These are phyloP conservation scores for Sparus aurata DNA, from an alignment of 2,797 vertebrate species.

Conservation along the genomic window DNA sequence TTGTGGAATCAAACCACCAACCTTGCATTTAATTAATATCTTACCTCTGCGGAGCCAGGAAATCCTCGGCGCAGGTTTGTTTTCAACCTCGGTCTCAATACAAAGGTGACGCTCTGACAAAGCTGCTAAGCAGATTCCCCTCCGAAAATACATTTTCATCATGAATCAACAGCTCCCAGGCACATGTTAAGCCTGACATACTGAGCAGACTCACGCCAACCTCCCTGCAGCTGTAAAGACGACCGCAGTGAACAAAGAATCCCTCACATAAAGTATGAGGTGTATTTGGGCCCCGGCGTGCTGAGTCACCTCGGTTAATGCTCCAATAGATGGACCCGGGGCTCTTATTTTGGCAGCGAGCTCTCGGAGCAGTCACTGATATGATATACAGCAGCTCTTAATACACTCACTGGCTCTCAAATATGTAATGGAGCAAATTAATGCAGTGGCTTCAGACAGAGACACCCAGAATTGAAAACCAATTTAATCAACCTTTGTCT, in stretches of 20 bases:
- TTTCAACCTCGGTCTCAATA: background rate
- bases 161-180: slow-evolving; percentile 20
- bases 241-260: slow-evolving; percentile 41
- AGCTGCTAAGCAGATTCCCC: slow-evolving; percentile 22
- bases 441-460: slow-evolving; percentile 78
- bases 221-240: slow-evolving; percentile 13
- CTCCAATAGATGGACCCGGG: slow-evolving; percentile 58
- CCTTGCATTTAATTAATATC: slow-evolving; percentile 23
- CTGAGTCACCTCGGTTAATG: slow-evolving; percentile 76
- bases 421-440: slow-evolving; percentile 83
- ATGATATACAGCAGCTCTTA: slow-evolving; percentile 84
- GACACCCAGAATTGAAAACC: slow-evolving; percentile 83
- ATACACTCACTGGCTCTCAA: slow-evolving; percentile 83
- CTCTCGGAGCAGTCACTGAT: slow-evolving; percentile 70
- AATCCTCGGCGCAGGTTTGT: background rate
- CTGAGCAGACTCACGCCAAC: slow-evolving; percentile 10
- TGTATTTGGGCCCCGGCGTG: slow-evolving; percentile 39
- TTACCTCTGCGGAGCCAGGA: slow-evolving; percentile 15
- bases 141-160: slow-evolving; percentile 14
- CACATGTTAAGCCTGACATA: slow-evolving; percentile 18
- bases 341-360: slow-evolving; percentile 72
- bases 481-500: slow-evolving; percentile 86
- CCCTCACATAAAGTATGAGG: slow-evolving; percentile 55
- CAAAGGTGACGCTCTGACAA: slow-evolving; percentile 17
- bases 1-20: slow-evolving; percentile 39